A percentile compares a stretch with the other conserved stretches of the same genome.
phyloP scores from a whole-genome alignment of 2,797 vertebrate species.

The Sebastes kiyomatsui region DNA sequence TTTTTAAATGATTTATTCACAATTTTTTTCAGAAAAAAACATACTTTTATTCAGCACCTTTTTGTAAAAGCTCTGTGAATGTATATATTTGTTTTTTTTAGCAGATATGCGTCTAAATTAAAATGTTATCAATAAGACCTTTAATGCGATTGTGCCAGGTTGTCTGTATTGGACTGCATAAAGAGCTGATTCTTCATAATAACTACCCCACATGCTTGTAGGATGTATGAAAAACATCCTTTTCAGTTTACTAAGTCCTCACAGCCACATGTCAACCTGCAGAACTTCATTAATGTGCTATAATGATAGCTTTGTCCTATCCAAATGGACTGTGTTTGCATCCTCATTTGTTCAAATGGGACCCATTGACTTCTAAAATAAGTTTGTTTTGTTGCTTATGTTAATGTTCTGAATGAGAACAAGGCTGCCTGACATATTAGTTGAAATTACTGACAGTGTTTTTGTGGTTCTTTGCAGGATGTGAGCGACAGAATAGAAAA shows the following conservation, averaged over 20 bases:
- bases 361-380: not conserved
- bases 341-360: not conserved
- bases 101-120: accelerated
- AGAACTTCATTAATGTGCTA: not conserved
- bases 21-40: too few relatives aligned
- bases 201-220: not conserved
- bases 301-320: not conserved
- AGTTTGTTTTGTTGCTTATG: not conserved
- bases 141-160: not conserved
- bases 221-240: not conserved
- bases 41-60: too few relatives aligned
- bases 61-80: too few relatives aligned
- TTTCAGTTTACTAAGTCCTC: not conserved
- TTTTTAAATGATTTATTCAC: too few relatives aligned
- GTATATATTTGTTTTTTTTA: too few relatives aligned
- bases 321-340: not conserved
- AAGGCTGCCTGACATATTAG: not conserved
- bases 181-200: not conserved
- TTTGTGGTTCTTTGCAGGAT: constrained; percentile 81
- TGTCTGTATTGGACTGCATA: not conserved
- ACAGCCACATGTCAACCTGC: not conserved
- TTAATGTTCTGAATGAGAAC: not conserved
- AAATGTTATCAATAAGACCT: too few relatives aligned
- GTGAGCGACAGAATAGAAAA: constrained; percentile 98
- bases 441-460: not conserved